Conservation (phyloP, 2,113 vertebrate genomes). For the Murina feae region DNA sequence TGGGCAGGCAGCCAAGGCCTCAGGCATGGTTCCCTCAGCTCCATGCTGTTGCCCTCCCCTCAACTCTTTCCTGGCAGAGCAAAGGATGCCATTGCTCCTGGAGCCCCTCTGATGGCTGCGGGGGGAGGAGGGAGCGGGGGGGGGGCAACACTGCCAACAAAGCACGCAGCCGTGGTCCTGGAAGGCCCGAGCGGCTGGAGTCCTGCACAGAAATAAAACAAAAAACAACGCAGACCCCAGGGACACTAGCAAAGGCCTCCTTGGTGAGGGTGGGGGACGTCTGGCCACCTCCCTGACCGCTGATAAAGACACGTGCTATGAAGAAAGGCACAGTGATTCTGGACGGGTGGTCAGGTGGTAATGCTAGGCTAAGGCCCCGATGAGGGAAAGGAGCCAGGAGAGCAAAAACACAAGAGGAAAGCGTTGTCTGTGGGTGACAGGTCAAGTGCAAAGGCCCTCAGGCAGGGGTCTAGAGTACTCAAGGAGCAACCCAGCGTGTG, state of each 20-base stretch:
- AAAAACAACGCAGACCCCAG: background rate
- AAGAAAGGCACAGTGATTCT: background rate
- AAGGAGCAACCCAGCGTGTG: too few relatives aligned
- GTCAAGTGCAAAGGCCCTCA: background rate
- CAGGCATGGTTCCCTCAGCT: fast-evolving
- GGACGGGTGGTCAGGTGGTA: background rate
- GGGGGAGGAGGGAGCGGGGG: background rate
- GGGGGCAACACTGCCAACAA: background rate
- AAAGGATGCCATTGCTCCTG: background rate
- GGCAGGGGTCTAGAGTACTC: background rate
- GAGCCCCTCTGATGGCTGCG: too few relatives aligned
- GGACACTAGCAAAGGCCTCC: background rate
- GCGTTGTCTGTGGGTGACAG: fast-evolving
- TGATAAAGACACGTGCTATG: fast-evolving
- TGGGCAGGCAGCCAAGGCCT: background rate
- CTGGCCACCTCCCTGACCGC: background rate
- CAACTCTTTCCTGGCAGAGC: background rate
- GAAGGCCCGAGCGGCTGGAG: background rate
- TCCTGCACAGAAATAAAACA: background rate
- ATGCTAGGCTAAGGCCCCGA: background rate
- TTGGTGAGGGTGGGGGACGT: too few relatives aligned
- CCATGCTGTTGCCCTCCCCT: background rate
- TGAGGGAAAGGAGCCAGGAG: background rate
- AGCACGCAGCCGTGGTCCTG: background rate
- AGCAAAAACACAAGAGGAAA: background rate